Evolutionary conservation across 1,140 invertebrate genomes (phyloP).

Genomic region (Drosophila dunni): DNA sequence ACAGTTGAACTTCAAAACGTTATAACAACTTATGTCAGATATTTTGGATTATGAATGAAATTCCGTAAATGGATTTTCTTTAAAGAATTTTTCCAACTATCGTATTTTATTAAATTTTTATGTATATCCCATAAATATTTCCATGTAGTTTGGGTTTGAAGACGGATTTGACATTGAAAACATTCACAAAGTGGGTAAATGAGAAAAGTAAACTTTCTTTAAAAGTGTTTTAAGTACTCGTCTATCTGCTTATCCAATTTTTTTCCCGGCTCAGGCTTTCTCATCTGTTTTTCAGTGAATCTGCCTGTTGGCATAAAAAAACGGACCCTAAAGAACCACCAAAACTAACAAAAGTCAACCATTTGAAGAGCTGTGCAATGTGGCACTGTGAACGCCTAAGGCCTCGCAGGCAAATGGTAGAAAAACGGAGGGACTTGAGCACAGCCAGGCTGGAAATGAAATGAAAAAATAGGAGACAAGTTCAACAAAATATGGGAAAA

Average conservation of each 20-base stretch:
- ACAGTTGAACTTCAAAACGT: too few species aligned
- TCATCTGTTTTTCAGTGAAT: not conserved
- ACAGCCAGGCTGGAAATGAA: not conserved
- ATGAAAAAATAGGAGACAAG: slow-evolving; percentile 11
- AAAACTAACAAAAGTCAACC: slow-evolving; percentile 47
- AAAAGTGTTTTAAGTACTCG: too few species aligned
- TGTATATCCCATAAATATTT: too few species aligned
- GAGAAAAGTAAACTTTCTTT: too few species aligned
- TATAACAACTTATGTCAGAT: too few species aligned
- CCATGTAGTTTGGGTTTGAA: too few species aligned
- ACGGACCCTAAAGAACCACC: slow-evolving; percentile 20
- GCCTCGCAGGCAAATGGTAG: not conserved
- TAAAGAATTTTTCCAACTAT: too few species aligned
- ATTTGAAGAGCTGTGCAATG: slow-evolving; percentile 47
- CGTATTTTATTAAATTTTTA: too few species aligned
- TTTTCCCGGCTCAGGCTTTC: not conserved
- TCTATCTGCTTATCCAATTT: not conserved
- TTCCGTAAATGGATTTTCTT: too few species aligned
- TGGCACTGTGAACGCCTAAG: slow-evolving; percentile 2
- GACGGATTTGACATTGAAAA: too few species aligned
- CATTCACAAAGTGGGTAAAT: too few species aligned
- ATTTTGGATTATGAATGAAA: too few species aligned
- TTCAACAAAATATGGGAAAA: slow-evolving; percentile 68
- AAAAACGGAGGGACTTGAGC: slow-evolving; percentile 19
- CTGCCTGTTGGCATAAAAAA: slow-evolving; percentile 17